phyloP scores from a whole-genome alignment of 2,888 invertebrate species.

The Maniola hyperantus region DNA sequence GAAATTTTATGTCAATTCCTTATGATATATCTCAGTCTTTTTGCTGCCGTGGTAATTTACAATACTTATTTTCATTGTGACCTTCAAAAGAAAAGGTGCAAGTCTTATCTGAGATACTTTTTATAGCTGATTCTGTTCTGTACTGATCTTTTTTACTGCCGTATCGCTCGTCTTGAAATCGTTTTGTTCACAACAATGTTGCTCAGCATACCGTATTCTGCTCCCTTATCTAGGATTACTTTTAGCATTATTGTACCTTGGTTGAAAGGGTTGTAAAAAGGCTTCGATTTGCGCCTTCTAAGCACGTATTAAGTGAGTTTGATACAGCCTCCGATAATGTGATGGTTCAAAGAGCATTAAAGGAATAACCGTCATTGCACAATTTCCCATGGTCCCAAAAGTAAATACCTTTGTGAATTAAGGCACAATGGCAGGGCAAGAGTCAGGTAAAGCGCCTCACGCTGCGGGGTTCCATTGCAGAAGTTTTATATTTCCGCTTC shows the following conservation, averaged over 20 bases:
- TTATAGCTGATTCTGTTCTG: neutral
- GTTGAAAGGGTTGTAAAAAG: conserved; percentile 64
- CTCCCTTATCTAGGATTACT: conserved; percentile 56
- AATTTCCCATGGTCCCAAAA: conserved; percentile 78
- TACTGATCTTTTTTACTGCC: conserved; percentile 18
- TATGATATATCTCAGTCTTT: neutral
- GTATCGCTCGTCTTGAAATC: conserved; percentile 23
- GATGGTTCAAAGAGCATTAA: conserved; percentile 60
- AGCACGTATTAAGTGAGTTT: conserved; percentile 49
- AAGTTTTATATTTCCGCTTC: conserved; percentile 83
- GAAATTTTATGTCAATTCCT: neutral
- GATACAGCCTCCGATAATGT: conserved; percentile 58
- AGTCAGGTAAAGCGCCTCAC: conserved; percentile 80
- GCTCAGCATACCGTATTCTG: conserved; percentile 49
- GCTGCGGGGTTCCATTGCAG: conserved; percentile 72
- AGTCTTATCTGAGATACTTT: conserved; percentile 16
- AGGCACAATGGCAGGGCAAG: conserved; percentile 77
- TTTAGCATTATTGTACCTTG: conserved; percentile 46
- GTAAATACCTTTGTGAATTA: conserved; percentile 74
- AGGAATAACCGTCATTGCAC: conserved; percentile 67
- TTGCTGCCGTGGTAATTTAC: neutral
- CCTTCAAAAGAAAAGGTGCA: conserved; percentile 3
- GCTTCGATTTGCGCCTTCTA: conserved; percentile 51
- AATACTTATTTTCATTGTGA: conserved; percentile 3
- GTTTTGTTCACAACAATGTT: conserved; percentile 45